phyloP scores from a whole-genome alignment of 2,888 invertebrate species.

The Pammene aurita region DNA sequence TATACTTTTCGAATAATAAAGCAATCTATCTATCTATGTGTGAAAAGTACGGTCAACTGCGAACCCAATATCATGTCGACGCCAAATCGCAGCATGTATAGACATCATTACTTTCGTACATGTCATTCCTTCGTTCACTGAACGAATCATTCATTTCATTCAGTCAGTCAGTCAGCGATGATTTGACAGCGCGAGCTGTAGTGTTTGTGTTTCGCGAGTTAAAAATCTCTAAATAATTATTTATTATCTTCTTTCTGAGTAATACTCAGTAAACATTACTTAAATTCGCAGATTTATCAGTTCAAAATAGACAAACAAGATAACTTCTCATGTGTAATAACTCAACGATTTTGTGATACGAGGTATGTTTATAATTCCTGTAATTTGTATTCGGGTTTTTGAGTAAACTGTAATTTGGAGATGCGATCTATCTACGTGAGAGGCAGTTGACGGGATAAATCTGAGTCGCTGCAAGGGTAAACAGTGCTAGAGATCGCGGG shows the following conservation, averaged over 20 bases:
- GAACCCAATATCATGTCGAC: too few relatives aligned
- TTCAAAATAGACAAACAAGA: conserved; percentile 17
- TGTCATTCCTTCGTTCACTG: background rate
- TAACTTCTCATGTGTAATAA: conserved; percentile 12
- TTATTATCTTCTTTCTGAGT: conserved; percentile 16
- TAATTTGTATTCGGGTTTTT: conserved; percentile 28
- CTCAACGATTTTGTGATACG: conserved; percentile 15
- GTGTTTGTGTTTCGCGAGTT: conserved; percentile 27
- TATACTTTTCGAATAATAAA: too few relatives aligned
- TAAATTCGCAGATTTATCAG: conserved; percentile 18
- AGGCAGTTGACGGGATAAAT: background rate
- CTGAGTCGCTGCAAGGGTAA: conserved; percentile 3
- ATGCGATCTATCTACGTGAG: conserved; percentile 3
- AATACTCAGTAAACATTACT: conserved; percentile 29
- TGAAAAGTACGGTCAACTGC: too few relatives aligned
- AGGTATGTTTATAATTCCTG: conserved; percentile 40
- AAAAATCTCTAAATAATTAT: conserved; percentile 18
- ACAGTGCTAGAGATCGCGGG: conserved; percentile 34
- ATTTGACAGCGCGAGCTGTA: conserved; percentile 28
- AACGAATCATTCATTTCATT: background rate
- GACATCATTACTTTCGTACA: too few relatives aligned
- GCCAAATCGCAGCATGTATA: too few relatives aligned
- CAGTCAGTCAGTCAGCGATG: conserved; percentile 6
- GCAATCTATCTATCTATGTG: too few relatives aligned
- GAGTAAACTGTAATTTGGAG: conserved; percentile 32